Conservation (phyloP, 2,888 invertebrate species). For the Merodon equestris region DNA sequence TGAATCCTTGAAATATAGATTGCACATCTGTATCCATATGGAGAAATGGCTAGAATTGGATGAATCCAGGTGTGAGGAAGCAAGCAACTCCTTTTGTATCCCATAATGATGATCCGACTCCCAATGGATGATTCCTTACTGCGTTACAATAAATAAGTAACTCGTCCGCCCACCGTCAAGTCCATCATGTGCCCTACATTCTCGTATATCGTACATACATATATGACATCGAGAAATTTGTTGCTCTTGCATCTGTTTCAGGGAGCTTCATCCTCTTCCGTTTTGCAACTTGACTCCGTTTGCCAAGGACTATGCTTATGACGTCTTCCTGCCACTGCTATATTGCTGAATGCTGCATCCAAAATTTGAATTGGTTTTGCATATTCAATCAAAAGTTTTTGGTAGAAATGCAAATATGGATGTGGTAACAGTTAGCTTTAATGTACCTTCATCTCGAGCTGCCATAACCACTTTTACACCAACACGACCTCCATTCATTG, state of each 20-base stretch:
- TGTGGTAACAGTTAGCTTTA: constrained; percentile 52
- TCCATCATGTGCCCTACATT: constrained; percentile 12
- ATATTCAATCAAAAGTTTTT: constrained; percentile 70
- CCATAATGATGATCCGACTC: constrained; percentile 49
- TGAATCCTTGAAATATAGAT: constrained; percentile 41
- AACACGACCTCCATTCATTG: constrained; percentile 40
- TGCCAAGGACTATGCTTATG: no score
- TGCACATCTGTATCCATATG: background rate
- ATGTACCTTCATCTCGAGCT: constrained; percentile 30
- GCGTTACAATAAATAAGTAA: constrained; percentile 57
- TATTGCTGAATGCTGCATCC: constrained; percentile 66
- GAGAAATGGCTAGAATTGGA: background rate
- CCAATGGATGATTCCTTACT: constrained; percentile 60
- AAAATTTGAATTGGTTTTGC: constrained; percentile 68
- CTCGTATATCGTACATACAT: no score
- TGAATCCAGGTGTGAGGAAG: background rate
- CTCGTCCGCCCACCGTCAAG: constrained; percentile 27
- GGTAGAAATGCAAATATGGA: constrained; percentile 66
- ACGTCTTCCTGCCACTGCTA: no score
- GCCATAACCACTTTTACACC: constrained; percentile 36
- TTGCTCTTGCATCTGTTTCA: constrained; percentile 33
- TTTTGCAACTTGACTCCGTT: no score
- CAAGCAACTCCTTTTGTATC: constrained; percentile 55
- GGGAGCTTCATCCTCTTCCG: no score
- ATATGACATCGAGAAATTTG: constrained; percentile 58